A percentile compares a stretch with the other conserved stretches of the same genome.
Conservation (phyloP, 2,797 vertebrate species). For the Pteropus rufus region DNA sequence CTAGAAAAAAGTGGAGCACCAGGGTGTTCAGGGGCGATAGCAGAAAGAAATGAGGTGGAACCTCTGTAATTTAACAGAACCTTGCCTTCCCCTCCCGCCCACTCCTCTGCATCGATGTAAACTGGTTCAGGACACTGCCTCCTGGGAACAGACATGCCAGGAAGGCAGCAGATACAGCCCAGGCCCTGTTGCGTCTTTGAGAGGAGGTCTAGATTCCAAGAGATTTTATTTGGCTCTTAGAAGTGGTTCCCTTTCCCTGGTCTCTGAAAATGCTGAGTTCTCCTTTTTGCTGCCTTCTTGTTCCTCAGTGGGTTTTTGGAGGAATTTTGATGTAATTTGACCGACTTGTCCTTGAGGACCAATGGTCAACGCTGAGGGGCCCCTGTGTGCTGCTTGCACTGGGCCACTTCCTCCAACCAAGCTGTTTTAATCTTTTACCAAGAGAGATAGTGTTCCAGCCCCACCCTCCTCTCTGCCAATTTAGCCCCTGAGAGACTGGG, state of each 20-base stretch:
- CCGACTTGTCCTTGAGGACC: not conserved
- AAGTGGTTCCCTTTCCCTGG: not conserved
- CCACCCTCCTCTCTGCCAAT: not conserved
- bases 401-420: not conserved
- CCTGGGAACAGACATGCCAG: not conserved
- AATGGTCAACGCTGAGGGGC: not conserved
- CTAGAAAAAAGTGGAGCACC: not conserved
- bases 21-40: not conserved
- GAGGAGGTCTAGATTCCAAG: not conserved
- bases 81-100: not conserved
- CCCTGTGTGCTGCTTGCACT: too few relatives aligned
- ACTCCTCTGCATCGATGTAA: not conserved
- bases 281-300: not conserved
- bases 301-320: not conserved
- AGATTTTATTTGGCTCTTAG: not conserved
- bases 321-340: not conserved
- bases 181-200: not conserved
- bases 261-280: fast-evolving
- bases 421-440: not conserved
- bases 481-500: not conserved
- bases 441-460: not conserved
- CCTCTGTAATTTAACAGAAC: slow-evolving; percentile 70
- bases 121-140: not conserved
- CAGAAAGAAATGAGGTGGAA: not conserved
- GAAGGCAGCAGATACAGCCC: not conserved